phyloP scores from a whole-genome alignment of 2,888 invertebrate genomes.

The Rambutsinella grinnellia region DNA sequence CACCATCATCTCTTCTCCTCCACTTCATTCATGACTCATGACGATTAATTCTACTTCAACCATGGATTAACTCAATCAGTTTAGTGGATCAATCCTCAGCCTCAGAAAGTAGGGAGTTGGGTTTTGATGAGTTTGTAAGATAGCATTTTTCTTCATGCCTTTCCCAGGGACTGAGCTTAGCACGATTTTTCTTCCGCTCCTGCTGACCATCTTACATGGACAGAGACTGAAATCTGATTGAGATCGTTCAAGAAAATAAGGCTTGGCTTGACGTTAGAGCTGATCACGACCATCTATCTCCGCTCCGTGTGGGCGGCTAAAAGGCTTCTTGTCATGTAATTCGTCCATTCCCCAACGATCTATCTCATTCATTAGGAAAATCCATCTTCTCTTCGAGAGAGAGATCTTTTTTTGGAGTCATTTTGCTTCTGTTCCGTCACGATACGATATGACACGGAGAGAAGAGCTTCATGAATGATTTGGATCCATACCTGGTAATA shows the following conservation, averaged over 20 bases:
- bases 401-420: background rate
- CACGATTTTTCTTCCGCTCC: conserved; percentile 64
- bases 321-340: conserved; percentile 63
- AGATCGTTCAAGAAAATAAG: conserved; percentile 50
- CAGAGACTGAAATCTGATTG: conserved; percentile 53
- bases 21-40: conserved; percentile 30
- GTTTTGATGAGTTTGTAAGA: conserved; percentile 10
- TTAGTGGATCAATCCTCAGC: too few species aligned
- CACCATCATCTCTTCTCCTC: background rate
- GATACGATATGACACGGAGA: conserved; percentile 14
- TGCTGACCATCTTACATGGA: conserved; percentile 40
- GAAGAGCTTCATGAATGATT: background rate
- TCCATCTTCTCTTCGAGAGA: background rate
- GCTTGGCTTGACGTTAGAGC: conserved; percentile 55
- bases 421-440: conserved; percentile 32
- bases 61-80: background rate
- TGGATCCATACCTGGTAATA: background rate
- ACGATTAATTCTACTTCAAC: background rate
- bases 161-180: conserved; percentile 47
- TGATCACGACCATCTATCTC: conserved; percentile 55
- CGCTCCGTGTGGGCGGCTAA: conserved; percentile 63
- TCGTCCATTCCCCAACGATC: conserved; percentile 26
- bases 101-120: too few species aligned
- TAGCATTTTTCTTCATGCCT: conserved; percentile 11
- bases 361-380: background rate